These are phyloP conservation scores for Galeopsomyia nigrocyanea DNA, from an alignment of 2,888 invertebrate species.

Conservation along the genomic window DNA sequence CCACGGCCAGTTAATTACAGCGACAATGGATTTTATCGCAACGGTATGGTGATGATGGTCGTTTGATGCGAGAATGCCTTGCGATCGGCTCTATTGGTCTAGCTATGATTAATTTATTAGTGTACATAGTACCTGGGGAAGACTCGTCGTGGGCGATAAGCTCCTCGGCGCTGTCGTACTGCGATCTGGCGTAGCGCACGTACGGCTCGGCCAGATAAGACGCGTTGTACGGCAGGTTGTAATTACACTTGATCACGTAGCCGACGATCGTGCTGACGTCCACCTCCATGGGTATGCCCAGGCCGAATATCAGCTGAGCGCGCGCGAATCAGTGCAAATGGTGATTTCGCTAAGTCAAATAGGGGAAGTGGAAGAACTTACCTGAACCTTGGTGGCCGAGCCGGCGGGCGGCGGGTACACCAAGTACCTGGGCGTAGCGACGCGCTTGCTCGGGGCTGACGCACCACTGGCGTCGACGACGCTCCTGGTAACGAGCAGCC, in stretches of 20 bases:
- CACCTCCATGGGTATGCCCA: slow-evolving; percentile 70
- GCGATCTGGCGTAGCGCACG: slow-evolving; percentile 70
- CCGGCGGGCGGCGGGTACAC: slow-evolving; percentile 56
- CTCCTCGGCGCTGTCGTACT: neutral
- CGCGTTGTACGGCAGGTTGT: slow-evolving; percentile 64
- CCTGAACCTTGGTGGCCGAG: slow-evolving; percentile 62
- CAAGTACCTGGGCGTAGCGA: slow-evolving; percentile 55
- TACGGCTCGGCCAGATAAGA: slow-evolving; percentile 62
- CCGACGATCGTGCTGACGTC: slow-evolving; percentile 69
- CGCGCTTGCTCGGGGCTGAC: neutral
- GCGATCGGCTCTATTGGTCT: too few relatives aligned
- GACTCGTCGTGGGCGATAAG: neutral
- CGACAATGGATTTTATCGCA: too few relatives aligned
- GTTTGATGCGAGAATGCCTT: too few relatives aligned
- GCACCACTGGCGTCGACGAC: neutral
- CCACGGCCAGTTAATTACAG: too few relatives aligned
- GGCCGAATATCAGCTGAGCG: slow-evolving; percentile 68
- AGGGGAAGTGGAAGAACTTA: slow-evolving; percentile 43
- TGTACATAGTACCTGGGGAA: too few relatives aligned
- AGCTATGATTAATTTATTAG: too few relatives aligned
- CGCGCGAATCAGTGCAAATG: neutral
- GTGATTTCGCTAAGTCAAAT: slow-evolving; percentile 9
- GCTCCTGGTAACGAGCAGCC: slow-evolving; percentile 3
- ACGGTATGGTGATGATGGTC: too few relatives aligned
- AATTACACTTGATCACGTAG: slow-evolving; percentile 69